phyloP scores from a whole-genome alignment of 2,888 invertebrate genomes.

The Lasioglossum vierecki region DNA sequence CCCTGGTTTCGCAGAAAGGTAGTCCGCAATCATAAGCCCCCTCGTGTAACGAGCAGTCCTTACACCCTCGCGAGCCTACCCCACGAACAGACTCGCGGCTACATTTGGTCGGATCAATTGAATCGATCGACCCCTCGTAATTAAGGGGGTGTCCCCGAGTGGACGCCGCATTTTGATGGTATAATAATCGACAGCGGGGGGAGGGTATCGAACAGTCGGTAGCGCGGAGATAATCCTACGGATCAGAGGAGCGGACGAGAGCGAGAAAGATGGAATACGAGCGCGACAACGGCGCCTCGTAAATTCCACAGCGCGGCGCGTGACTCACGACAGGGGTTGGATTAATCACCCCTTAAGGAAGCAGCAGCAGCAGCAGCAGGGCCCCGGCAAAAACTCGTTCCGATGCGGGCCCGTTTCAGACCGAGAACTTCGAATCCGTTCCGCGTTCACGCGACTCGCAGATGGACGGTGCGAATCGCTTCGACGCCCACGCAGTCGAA shows the following conservation, averaged over 20 bases:
- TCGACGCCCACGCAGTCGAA: slow-evolving; percentile 22
- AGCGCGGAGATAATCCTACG: slow-evolving; percentile 76
- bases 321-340: slow-evolving; percentile 73
- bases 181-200: slow-evolving; percentile 65
- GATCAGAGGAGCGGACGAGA: slow-evolving; percentile 72
- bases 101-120: slow-evolving; percentile 65
- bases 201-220: slow-evolving; percentile 43
- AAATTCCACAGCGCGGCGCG: slow-evolving; percentile 74
- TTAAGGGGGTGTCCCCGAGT: slow-evolving; percentile 62
- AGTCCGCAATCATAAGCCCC: slow-evolving; percentile 8
- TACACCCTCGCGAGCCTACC: slow-evolving; percentile 3
- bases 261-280: slow-evolving; percentile 51
- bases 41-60: slow-evolving; percentile 12
- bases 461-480: slow-evolving; percentile 42
- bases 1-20: background rate
- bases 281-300: slow-evolving; percentile 70
- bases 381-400: slow-evolving; percentile 62
- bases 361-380: slow-evolving; percentile 59
- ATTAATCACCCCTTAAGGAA: slow-evolving; percentile 58
- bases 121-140: slow-evolving; percentile 69
- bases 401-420: slow-evolving; percentile 54
- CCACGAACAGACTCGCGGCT: slow-evolving; percentile 33
- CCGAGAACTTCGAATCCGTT: slow-evolving; percentile 59
- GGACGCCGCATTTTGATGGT: slow-evolving; percentile 69
- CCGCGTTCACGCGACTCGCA: slow-evolving; percentile 40